Conservation (phyloP, 2,888 invertebrate species). For the Caradrina kadenii region DNA sequence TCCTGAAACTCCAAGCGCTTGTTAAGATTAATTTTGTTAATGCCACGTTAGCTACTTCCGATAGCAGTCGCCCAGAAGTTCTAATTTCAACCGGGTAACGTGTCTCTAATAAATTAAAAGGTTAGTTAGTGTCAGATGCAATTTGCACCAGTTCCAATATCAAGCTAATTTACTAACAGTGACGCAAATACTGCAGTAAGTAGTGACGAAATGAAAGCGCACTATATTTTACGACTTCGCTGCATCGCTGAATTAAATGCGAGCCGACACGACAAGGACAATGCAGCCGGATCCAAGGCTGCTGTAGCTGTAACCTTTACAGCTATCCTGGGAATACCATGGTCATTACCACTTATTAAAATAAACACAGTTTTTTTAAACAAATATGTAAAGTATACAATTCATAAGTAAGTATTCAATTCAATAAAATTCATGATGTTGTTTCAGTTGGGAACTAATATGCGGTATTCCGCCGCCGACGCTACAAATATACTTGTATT, state of each 20-base stretch:
- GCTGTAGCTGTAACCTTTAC: slow-evolving; percentile 31
- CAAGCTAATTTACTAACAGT: slow-evolving; percentile 47
- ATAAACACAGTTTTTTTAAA: slow-evolving; percentile 27
- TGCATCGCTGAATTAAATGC: slow-evolving; percentile 56
- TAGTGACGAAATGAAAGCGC: slow-evolving; percentile 42
- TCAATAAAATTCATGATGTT: slow-evolving; percentile 13
- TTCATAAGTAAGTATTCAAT: too few species aligned
- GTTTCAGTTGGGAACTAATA: slow-evolving; percentile 11
- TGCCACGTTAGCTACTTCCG: slow-evolving; percentile 44
- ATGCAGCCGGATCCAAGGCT: slow-evolving; percentile 60
- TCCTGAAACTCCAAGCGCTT: slow-evolving; percentile 28
- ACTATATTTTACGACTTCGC: slow-evolving; percentile 42
- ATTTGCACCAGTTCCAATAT: slow-evolving; percentile 32
- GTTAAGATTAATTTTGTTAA: slow-evolving; percentile 44
- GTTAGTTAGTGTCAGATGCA: slow-evolving; percentile 43
- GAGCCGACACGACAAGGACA: slow-evolving; percentile 66
- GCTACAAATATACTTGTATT: slow-evolving; percentile 14
- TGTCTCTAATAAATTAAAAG: slow-evolving; percentile 43
- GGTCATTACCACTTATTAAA: slow-evolving; percentile 37
- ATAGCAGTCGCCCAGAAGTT: slow-evolving; percentile 47
- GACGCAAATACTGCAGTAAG: slow-evolving; percentile 54
- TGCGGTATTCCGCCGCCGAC: slow-evolving; percentile 10
- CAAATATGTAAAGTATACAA: slow-evolving; percentile 17
- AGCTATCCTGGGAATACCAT: slow-evolving; percentile 43
- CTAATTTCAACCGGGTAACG: slow-evolving; percentile 46